A percentile compares a stretch with the other conserved stretches of the same genome.
Evolutionary conservation across 2,888 invertebrate genomes (phyloP).

Genomic region (Nemotelus pantherinus): DNA sequence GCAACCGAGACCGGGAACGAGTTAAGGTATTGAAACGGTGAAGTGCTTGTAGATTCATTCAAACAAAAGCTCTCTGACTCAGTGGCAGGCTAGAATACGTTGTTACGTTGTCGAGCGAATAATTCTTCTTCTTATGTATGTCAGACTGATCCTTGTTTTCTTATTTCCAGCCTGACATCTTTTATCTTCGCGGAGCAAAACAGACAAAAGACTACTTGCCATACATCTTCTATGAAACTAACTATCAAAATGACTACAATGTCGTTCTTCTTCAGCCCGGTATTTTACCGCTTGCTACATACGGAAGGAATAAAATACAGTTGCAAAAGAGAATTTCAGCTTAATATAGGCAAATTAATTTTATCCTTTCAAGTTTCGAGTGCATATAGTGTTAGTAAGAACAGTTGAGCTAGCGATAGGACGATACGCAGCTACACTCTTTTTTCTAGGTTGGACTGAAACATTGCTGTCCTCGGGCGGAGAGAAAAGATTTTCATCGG

Average conservation of each 20-base stretch:
- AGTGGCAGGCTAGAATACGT: background rate
- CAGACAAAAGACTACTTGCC: slow-evolving; percentile 8
- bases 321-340: slow-evolving; percentile 9
- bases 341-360: slow-evolving; percentile 45
- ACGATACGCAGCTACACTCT: slow-evolving; percentile 12
- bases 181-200: slow-evolving; percentile 20
- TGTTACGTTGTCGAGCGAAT: background rate
- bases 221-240: background rate
- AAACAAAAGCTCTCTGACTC: slow-evolving; percentile 3
- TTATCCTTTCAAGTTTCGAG: slow-evolving; percentile 20
- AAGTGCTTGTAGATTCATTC: slow-evolving; percentile 27
- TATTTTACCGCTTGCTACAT: too few relatives aligned
- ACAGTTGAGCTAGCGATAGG: slow-evolving; percentile 19
- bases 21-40: background rate
- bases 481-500: slow-evolving; percentile 33
- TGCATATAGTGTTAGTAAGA: background rate
- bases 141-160: slow-evolving; percentile 24
- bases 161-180: background rate
- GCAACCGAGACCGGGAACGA: background rate
- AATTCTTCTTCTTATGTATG: slow-evolving; percentile 26
- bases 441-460: background rate
- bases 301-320: background rate
- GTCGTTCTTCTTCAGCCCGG: too few relatives aligned
- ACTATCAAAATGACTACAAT: slow-evolving; percentile 5
- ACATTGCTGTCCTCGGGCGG: background rate